Evolutionary conservation across 2,888 invertebrate genomes (phyloP).

Genomic region (Andrena praecox): DNA sequence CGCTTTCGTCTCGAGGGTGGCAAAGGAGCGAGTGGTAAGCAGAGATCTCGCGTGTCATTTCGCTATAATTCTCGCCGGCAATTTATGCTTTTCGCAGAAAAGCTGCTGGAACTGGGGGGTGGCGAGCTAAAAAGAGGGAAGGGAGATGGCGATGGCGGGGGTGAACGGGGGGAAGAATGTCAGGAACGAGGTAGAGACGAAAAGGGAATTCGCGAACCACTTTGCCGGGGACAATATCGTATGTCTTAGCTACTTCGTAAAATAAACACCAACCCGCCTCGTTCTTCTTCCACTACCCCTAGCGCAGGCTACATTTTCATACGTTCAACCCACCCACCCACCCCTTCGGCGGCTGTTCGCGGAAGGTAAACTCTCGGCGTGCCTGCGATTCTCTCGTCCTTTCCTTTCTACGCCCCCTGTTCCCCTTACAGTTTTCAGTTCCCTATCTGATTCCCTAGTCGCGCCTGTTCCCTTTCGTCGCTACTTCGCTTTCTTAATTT

Average conservation of each 20-base stretch:
- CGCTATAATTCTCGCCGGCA: conserved; percentile 62
- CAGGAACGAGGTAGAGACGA: conserved; percentile 16
- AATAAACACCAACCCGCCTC: conserved; percentile 59
- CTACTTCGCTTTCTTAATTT: neutral
- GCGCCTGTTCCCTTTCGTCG: neutral
- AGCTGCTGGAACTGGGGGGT: conserved; percentile 7
- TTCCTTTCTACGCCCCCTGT: conserved; percentile 1
- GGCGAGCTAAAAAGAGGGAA: conserved; percentile 22
- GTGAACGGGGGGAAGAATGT: neutral
- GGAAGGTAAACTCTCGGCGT: conserved; percentile 50
- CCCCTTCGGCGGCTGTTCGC: conserved; percentile 26
- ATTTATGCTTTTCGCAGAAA: conserved; percentile 68
- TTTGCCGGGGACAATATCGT: conserved; percentile 67
- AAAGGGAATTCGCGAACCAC: conserved; percentile 50
- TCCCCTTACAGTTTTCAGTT: conserved; percentile 12
- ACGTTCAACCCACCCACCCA: conserved; percentile 19
- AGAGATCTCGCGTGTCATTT: conserved; percentile 70
- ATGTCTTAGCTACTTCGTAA: conserved; percentile 67
- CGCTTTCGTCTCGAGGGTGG: neutral
- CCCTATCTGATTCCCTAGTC: neutral
- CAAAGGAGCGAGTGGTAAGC: conserved; percentile 46
- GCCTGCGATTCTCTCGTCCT: neutral
- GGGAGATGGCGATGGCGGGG: neutral
- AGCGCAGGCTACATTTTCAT: conserved; percentile 52
- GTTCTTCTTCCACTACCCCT: neutral